Conservation (phyloP, 2,888 invertebrate species). For the Gerris lacustris region DNA sequence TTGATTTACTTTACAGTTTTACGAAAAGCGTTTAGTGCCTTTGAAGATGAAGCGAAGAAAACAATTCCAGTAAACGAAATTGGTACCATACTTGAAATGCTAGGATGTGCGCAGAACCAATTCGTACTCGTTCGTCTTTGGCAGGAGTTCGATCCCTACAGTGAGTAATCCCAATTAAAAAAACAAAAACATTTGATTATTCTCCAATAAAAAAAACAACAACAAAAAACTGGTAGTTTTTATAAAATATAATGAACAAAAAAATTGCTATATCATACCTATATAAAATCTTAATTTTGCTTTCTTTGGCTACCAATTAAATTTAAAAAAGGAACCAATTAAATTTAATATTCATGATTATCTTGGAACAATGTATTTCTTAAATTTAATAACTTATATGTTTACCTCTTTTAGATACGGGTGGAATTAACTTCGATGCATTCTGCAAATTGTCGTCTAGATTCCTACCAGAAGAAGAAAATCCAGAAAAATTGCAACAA, state of each 20-base stretch:
- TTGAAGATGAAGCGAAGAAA: constrained; percentile 70
- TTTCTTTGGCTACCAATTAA: too few relatives aligned
- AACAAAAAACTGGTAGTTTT: too few relatives aligned
- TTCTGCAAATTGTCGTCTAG: constrained; percentile 44
- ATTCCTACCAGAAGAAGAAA: constrained; percentile 44
- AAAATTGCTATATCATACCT: too few relatives aligned
- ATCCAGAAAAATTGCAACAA: constrained; percentile 45
- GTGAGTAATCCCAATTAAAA: constrained; percentile 17
- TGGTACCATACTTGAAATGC: constrained; percentile 71
- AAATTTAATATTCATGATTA: too few relatives aligned
- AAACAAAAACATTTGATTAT: too few relatives aligned
- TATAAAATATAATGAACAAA: too few relatives aligned
- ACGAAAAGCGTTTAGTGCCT: constrained; percentile 79
- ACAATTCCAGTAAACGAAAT: constrained; percentile 71
- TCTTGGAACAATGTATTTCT: too few relatives aligned
- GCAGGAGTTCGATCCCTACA: constrained; percentile 56
- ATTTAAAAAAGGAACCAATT: too few relatives aligned
- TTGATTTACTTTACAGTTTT: constrained; percentile 48
- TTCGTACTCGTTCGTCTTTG: constrained; percentile 65
- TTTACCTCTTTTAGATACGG: constrained; percentile 41
- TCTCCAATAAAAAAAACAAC: too few relatives aligned
- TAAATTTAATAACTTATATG: too few relatives aligned
- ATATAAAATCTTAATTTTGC: too few relatives aligned
- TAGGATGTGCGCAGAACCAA: constrained; percentile 72
- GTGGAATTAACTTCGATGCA: constrained; percentile 45